phyloP scores from a whole-genome alignment of 2,113 vertebrate species.

The Reinhardtius hippoglossoides region DNA sequence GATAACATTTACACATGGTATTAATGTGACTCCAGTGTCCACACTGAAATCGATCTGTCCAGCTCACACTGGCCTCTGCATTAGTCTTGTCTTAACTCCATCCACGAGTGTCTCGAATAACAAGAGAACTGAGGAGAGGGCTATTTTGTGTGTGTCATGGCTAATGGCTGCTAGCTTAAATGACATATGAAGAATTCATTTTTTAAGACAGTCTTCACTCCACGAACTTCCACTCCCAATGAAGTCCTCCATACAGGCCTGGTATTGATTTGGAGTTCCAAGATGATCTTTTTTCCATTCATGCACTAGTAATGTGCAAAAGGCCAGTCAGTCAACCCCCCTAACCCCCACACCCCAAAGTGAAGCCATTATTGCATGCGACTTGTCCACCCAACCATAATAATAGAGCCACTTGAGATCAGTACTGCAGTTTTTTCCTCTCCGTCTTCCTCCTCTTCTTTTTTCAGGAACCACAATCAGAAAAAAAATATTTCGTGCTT shows the following conservation, averaged over 20 bases:
- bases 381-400: conserved; percentile 80
- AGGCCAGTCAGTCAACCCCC: conserved; percentile 77
- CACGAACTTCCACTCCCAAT: conserved; percentile 26
- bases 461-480: conserved; percentile 83
- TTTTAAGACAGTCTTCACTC: conserved; percentile 17
- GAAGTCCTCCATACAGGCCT: conserved; percentile 43
- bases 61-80: too few species aligned
- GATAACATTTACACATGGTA: not conserved
- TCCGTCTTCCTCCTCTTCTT: conserved; percentile 57
- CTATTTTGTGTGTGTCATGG: too few species aligned
- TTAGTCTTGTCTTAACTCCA: too few species aligned
- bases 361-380: conserved; percentile 79
- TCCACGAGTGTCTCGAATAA: too few species aligned
- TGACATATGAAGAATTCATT: conserved; percentile 47
- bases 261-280: conserved; percentile 79
- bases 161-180: not conserved
- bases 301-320: conserved; percentile 75
- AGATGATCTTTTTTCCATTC: conserved; percentile 70
- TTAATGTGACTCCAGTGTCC: too few species aligned
- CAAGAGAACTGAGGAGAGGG: too few species aligned
- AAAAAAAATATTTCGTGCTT: conserved; percentile 84
- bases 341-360: conserved; percentile 78
- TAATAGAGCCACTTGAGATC: conserved; percentile 89
- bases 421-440: conserved; percentile 47
- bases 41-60: too few species aligned